Evolutionary conservation across 1,140 invertebrate genomes (phyloP), one percentile per base, ranked within the genome.

Genomic region (Mercenaria mercenaria): DNA sequence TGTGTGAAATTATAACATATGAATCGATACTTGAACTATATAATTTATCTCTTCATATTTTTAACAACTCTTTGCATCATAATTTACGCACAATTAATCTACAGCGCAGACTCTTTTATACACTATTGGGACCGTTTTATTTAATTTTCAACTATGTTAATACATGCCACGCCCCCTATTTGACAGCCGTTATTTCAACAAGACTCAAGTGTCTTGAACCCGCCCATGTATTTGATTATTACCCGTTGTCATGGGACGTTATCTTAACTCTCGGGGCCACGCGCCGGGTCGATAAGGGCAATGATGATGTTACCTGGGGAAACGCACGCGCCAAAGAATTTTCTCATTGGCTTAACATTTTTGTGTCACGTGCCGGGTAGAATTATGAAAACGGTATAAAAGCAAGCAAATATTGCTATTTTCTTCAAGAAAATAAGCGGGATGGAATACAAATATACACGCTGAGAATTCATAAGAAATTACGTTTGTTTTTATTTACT

Each of bases 201-300:
- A 52, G 76, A 32, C 50, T 56, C 26, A 79, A 79, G 76, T 79
- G 47, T 20, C 26, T 50, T 50, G 47, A 50, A 3, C 47, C 76
- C 76, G 76, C 76, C 76, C 76, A 47, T 79, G 29, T 79, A 52
- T 79, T 79, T 20, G n/a, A 79, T 79, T 79, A 79, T 79, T 79
- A 52, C 26, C 47, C 43, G 43, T 50, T 52, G 76, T 79, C 76
- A 52, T 39, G 47, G 47, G 34, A 20, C 34, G 84, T 77, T 87
- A 87, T 67, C 72, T 67, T 77, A 61, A 59, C 20, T 74, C 59
- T 77, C 15, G 8, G 39, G 29, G 88, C 80, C 88, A 89, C 88
- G 81, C 88, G 88, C 88, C 23, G 52, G 80, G 79, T 89, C 88
- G 80, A 74, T 41, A 59, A 84, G 69, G 80, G 59, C 69, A 84